phyloP scores from a whole-genome alignment of 2,888 invertebrate species.

The Megastigmus dorsalis region DNA sequence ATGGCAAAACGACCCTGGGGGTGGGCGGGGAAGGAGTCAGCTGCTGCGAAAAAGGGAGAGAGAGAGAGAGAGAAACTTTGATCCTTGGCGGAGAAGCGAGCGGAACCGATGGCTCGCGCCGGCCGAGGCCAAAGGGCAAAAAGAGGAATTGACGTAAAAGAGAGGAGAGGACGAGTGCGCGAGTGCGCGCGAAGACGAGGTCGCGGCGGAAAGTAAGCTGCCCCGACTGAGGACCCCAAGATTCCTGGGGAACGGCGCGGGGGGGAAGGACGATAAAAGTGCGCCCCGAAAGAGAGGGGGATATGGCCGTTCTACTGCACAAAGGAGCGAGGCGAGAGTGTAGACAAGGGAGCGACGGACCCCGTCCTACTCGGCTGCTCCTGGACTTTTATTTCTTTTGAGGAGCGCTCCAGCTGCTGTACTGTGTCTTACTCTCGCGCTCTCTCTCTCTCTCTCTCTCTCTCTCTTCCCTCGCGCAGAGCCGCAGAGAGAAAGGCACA shows the following conservation, averaged over 20 bases:
- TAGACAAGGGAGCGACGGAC: constrained; percentile 9
- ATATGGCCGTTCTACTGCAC: background rate
- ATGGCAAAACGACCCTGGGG: background rate
- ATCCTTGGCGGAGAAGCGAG: background rate
- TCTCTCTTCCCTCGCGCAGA: no score
- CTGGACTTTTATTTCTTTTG: constrained; percentile 18
- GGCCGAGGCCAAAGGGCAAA: background rate
- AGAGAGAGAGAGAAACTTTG: background rate
- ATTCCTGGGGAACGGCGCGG: background rate
- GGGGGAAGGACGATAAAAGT: background rate
- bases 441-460: no score
- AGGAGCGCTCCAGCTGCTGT: no score
- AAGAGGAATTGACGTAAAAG: constrained; percentile 15
- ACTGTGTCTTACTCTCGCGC: no score
- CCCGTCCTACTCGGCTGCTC: no score
- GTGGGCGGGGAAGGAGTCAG: background rate
- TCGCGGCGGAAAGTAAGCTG: background rate
- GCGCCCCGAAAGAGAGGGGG: background rate
- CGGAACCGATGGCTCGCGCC: background rate
- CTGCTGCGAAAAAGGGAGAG: background rate
- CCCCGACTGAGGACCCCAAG: no score
- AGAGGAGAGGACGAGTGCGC: no score
- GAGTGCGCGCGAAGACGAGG: background rate
- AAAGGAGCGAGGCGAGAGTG: background rate
- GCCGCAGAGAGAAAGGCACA: background rate